phyloP scores from a whole-genome alignment of 2,797 vertebrate species.

The Pagetopsis macropterus region DNA sequence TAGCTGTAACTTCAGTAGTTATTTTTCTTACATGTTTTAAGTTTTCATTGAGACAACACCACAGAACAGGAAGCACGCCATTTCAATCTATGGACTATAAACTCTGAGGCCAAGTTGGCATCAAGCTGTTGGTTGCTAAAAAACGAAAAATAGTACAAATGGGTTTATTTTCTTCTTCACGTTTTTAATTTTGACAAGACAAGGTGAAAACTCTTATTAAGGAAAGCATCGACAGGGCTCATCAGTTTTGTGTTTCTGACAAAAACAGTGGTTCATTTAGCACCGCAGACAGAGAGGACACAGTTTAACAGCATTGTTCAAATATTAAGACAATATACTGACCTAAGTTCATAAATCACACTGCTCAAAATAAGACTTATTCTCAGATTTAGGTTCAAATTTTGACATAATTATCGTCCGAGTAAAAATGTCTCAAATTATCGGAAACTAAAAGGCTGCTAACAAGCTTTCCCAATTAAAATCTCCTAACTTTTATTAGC shows the following conservation, averaged over 20 bases:
- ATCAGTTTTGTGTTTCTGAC: background rate
- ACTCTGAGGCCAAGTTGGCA: background rate
- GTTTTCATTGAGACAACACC: background rate
- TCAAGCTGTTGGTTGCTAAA: no score
- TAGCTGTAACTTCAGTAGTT: no score
- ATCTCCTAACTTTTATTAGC: background rate
- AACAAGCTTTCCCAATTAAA: slow-evolving; percentile 4
- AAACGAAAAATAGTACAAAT: background rate
- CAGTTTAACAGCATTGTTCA: background rate
- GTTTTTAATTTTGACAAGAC: background rate
- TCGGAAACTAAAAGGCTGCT: background rate
- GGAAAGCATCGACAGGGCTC: slow-evolving; percentile 26
- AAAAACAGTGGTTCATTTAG: background rate
- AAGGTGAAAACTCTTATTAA: slow-evolving; percentile 32
- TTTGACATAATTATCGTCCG: slow-evolving; percentile 2
- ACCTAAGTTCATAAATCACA: background rate
- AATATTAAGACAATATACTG: background rate
- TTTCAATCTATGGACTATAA: background rate
- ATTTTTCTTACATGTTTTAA: background rate
- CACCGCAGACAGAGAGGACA: background rate
- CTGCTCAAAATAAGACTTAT: background rate
- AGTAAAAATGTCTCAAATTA: slow-evolving; percentile 5
- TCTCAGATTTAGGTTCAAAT: background rate
- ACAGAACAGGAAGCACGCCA: background rate
- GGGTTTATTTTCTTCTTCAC: background rate